These are phyloP conservation scores for Aegithalos caudatus DNA, from an alignment of 2,113 vertebrate genomes.

Conservation along the genomic window DNA sequence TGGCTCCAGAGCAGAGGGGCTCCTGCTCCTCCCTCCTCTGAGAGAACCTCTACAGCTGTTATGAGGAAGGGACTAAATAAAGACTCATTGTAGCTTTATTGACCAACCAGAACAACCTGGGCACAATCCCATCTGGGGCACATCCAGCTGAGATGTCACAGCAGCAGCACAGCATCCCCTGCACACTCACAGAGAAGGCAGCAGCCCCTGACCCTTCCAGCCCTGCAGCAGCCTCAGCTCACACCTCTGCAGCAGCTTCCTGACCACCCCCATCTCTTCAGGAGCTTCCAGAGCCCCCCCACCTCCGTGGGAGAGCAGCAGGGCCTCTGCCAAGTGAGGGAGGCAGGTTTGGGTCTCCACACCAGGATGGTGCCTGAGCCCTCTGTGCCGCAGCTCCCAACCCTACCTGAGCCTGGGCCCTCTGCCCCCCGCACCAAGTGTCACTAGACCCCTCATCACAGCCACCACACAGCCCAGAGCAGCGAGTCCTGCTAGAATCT, in stretches of 20 bases:
- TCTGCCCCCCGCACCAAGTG: not conserved
- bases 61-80: not conserved
- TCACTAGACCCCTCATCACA: not conserved
- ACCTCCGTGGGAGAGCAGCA: accelerated
- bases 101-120: not conserved
- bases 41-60: not conserved
- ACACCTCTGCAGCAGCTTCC: not conserved
- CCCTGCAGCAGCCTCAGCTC: not conserved
- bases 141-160: not conserved
- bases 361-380: not conserved
- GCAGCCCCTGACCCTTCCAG: not conserved
- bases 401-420: accelerated
- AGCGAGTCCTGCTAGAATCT: not conserved
- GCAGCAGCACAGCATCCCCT: not conserved
- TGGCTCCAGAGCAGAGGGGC: not conserved
- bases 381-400: not conserved
- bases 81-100: conserved; percentile 34
- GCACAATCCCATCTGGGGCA: not conserved
- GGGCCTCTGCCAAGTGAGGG: not conserved
- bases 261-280: not conserved
- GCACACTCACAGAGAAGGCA: not conserved
- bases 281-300: not conserved
- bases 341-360: not conserved
- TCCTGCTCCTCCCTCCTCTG: not conserved
- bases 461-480: not conserved